Base-by-base conservation (phyloP, 2,888 invertebrate species). In the Achlya flavicornis region DNA sequence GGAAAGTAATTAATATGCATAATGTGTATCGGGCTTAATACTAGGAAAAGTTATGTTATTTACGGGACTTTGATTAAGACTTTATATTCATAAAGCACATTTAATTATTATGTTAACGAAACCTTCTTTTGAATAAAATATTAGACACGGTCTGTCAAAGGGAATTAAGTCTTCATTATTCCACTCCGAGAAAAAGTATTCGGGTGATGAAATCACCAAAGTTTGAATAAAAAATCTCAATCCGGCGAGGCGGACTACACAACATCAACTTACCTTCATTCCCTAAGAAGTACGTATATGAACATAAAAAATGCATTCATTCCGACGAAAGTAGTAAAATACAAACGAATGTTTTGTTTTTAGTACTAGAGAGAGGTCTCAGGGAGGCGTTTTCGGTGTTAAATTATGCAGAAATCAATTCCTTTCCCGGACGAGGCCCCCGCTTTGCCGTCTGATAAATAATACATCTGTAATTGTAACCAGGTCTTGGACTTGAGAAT, bases 371-470 rank as follows among this genome's bases (percentile, higher is more conserved):
- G 85, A 85, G 85, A 85, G 86, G 87, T 87, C 88, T 87, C 87
- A 71, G 83, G 78, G 83, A 91, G 88, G 88, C 89, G 91, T 92
- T 92, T 90, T 88, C 87, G 83, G 82, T 90, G 85, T 83, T 93
- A 91, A 93, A 93, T 93, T 92, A 93, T 93, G 91, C 90, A 93
- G 87, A 93, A 91, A 93, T 93, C 93, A 93, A 93, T 93, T 93
- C 88, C 90, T 92, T 91, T 79, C 85, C 84, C 88, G 87, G 85
- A 84, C 84, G 82, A 78, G 71, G 80, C 81, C 81, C 79, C 76
- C 81, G 76, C 80, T 81, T 78, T 84, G 81, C 84, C 81, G 76
- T 78, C 85, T 87, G 87, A 88, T 92, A 91, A 90, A 92, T 93
- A 92, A 92, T 88, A 90, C 88, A 90, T 90, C 76, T 85, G 91